phyloP scores from a whole-genome alignment of 1,140 invertebrate genomes.

The Drosophila murphyi region DNA sequence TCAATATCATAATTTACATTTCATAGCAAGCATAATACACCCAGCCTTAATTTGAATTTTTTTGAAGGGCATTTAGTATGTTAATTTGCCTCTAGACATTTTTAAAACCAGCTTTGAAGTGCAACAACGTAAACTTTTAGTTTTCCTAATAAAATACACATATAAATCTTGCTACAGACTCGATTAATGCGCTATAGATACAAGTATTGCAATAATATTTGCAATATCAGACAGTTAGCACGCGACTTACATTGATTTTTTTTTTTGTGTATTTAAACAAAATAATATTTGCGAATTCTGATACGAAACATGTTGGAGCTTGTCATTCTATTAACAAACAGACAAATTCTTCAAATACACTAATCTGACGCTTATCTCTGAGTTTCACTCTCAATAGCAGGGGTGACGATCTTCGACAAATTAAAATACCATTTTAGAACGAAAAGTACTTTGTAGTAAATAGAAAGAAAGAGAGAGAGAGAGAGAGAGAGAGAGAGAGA shows the following conservation, averaged over 20 bases:
- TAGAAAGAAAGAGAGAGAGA: neutral
- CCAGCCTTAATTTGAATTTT: neutral
- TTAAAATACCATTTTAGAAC: neutral
- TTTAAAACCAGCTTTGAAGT: neutral
- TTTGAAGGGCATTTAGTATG: neutral
- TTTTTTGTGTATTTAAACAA: conserved; percentile 17
- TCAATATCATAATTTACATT: neutral
- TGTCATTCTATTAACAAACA: neutral
- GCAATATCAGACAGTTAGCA: conserved; percentile 28
- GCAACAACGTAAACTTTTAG: neutral
- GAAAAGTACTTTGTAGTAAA: neutral
- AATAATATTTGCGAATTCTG: neutral
- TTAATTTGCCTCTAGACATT: neutral
- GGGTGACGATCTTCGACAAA: neutral
- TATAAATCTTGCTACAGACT: neutral
- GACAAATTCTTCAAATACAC: neutral
- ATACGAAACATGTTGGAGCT: neutral
- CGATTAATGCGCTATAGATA: neutral
- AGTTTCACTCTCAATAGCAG: neutral
- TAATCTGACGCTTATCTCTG: neutral
- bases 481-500: neutral
- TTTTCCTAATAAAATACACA: neutral
- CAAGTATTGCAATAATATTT: conserved; percentile 36
- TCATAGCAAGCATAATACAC: neutral
- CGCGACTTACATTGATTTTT: conserved; percentile 39